These are phyloP conservation scores for Syrista parreyssii DNA, from an alignment of 2,888 invertebrate genomes.

Conservation along the genomic window DNA sequence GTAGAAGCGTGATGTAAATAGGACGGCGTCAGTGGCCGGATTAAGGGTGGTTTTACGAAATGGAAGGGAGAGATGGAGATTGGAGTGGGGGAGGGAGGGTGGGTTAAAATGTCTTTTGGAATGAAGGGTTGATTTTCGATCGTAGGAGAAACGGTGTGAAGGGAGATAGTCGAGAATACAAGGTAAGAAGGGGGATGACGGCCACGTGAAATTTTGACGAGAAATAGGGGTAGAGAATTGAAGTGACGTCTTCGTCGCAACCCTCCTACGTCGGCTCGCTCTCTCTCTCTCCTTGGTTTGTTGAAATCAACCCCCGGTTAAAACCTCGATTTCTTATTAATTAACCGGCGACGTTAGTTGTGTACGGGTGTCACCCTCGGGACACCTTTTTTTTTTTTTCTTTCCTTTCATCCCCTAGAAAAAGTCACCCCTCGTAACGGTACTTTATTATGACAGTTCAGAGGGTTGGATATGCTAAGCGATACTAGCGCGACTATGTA, in stretches of 20 bases:
- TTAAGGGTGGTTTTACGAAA: neutral
- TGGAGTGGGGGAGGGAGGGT: too few relatives aligned
- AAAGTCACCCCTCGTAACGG: neutral
- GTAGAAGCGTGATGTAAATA: neutral
- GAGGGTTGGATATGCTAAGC: neutral
- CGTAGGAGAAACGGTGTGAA: neutral
- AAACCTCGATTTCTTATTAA: neutral
- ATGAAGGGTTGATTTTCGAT: neutral
- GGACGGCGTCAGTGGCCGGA: neutral
- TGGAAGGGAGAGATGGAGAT: neutral
- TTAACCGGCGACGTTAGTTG: neutral
- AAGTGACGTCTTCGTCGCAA: neutral
- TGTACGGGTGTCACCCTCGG: neutral
- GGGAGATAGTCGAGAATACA: neutral
- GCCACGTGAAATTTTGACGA: neutral
- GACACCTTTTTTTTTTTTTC: neutral
- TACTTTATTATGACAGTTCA: neutral
- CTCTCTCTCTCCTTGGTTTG: neutral
- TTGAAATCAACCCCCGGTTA: neutral
- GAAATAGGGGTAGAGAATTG: neutral
- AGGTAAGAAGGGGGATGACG: neutral
- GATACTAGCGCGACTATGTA: neutral
- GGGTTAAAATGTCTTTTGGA: neutral
- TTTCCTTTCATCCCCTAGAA: neutral
- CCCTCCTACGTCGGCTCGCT: neutral